Percentiles rank a stretch among this genome's conserved stretches.
Evolutionary conservation across 2,888 invertebrate species (phyloP).

Genomic region (Phragmatobia fuliginosa): DNA sequence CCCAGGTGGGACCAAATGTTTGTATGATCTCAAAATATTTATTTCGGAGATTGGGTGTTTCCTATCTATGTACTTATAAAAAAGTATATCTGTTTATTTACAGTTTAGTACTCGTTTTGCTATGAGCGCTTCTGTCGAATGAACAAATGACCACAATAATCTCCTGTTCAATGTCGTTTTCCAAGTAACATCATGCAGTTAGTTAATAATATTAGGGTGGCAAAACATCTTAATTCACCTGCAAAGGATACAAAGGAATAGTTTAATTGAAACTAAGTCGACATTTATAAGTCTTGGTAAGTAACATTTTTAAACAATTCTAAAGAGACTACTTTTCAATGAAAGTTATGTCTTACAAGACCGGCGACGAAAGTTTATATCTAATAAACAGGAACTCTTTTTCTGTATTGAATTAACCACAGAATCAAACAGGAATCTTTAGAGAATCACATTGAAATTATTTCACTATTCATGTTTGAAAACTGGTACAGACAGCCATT

Average conservation of each 20-base stretch:
- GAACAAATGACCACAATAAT: background rate
- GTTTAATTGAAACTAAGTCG: background rate
- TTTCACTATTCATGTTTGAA: conserved; percentile 46
- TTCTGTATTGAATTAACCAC: conserved; percentile 48
- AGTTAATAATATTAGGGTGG: background rate
- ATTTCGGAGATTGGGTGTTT: no score
- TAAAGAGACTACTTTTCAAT: background rate
- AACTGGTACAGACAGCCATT: conserved; percentile 32
- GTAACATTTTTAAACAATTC: no score
- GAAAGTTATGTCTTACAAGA: background rate
- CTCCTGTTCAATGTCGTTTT: background rate
- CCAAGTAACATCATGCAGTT: background rate
- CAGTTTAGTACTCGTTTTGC: no score
- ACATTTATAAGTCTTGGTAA: no score
- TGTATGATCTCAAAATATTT: no score
- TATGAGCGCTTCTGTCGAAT: no score
- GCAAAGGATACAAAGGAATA: background rate
- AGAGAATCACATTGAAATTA: conserved; percentile 46
- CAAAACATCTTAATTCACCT: background rate
- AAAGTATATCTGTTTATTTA: no score
- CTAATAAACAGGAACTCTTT: conserved; percentile 22
- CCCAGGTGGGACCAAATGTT: no score
- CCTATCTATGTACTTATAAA: no score
- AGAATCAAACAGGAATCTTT: conserved; percentile 54
- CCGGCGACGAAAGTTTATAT: no score